phyloP scores from a whole-genome alignment of 2,113 vertebrate species.

The Macaca fascicularis region DNA sequence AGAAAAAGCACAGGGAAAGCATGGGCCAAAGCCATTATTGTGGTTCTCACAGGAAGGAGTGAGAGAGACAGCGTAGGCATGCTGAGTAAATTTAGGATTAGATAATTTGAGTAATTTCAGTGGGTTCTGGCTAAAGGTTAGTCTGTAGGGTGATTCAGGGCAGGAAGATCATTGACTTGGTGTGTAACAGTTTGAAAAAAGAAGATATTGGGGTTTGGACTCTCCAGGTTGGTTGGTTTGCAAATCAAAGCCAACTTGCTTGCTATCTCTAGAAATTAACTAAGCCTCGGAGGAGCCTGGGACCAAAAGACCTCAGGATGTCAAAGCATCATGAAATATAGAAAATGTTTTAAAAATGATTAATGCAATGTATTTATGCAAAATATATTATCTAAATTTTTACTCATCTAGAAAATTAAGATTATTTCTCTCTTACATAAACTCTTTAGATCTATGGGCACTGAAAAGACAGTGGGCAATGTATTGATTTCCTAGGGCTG shows the following conservation, averaged over 20 bases:
- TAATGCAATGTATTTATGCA: background rate
- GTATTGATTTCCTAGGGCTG: background rate
- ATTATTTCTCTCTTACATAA: background rate
- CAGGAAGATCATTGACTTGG: background rate
- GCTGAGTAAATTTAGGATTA: background rate
- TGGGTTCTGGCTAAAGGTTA: accelerated
- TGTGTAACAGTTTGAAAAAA: background rate
- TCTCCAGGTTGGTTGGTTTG: background rate
- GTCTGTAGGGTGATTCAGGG: background rate
- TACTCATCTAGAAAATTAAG: background rate
- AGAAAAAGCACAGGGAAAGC: background rate
- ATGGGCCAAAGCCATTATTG: background rate
- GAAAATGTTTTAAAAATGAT: background rate
- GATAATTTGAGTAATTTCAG: background rate
- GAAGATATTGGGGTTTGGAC: background rate
- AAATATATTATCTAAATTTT: background rate
- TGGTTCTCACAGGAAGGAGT: background rate
- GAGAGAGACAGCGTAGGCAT: background rate
- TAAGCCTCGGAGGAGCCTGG: background rate
- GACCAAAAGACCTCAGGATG: background rate
- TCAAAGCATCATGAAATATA: background rate
- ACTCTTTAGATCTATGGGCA: background rate
- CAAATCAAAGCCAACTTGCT: background rate
- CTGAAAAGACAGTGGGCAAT: background rate
- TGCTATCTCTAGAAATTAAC: background rate